These are phyloP conservation scores for Sakesphorus luctuosus DNA, from an alignment of 2,113 vertebrate genomes.

Conservation along the genomic window DNA sequence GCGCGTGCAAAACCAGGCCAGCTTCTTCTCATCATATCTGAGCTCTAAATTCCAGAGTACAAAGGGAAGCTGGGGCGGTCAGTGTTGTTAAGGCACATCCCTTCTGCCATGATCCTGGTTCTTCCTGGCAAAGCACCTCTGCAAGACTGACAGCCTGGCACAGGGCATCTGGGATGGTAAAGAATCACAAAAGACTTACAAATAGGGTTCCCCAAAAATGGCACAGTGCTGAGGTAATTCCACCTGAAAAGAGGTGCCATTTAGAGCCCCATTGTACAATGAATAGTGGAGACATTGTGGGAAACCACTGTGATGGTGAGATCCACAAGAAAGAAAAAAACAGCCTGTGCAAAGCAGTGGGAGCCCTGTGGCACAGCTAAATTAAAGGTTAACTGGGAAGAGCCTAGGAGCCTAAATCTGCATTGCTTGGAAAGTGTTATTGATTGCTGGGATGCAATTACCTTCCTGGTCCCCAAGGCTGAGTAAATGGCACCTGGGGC, in stretches of 20 bases:
- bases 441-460: background rate
- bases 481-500: background rate
- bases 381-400: background rate
- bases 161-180: rapidly evolving
- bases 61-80: rapidly evolving
- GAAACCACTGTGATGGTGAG: background rate
- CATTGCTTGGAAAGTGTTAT: background rate
- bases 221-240: rapidly evolving
- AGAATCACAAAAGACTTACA: background rate
- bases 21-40: rapidly evolving
- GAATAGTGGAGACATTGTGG: background rate
- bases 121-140: background rate
- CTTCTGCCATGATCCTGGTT: background rate
- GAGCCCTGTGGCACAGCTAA: background rate
- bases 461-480: background rate
- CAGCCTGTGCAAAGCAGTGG: background rate
- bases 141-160: background rate
- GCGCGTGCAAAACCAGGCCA: background rate
- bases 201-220: rapidly evolving
- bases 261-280: rapidly evolving
- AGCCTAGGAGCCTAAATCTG: background rate
- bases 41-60: background rate
- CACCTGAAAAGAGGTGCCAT: background rate
- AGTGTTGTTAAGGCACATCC: background rate
- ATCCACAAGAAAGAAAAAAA: background rate